Base-by-base conservation (phyloP, 2,888 invertebrate species). In the Penaeus monodon region DNA sequence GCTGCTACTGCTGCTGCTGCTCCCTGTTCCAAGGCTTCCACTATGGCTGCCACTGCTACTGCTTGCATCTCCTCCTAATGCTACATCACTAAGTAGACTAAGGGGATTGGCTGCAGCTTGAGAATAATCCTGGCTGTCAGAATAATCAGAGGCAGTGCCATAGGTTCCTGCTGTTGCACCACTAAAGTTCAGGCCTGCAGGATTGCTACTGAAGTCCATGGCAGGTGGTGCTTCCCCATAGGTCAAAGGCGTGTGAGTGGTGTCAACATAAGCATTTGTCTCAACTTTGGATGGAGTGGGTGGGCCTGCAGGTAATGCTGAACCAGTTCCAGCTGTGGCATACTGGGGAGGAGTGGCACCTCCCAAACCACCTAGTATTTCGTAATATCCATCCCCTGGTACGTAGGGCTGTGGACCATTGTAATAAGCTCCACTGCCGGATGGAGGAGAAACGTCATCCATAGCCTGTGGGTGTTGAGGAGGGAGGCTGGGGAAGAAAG, bases 1-100 rank as follows among this genome's bases (percentile, higher is more conserved):
- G 24, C 82, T 82, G 49, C 84, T 84, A 49, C 84, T 84, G 68
- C 84, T 84, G 33, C 82, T 82, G 33, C 73, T 82, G 77, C 77
- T 77, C 29, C 73, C 70, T 29, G 66, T 78, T 49, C 57, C 68
- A 78, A 77, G 66, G 57, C 84, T 84, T 27, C 70, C 70, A 79
- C 79, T 85, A 44, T 79, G 78, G 63, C 24, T 85, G 73, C 85
- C 73, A 57, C 66, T 85, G 65, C 79, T 79, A 33, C 86, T 77
- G n/a, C 77, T 77, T 33, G 77, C 81, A 73, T 85, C 88, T 33
- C 88, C 88, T n/a, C 88, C 88, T 24, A 88, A 78, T n/a, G 88
- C 86, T 70, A 88, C 88, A 80, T 88, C 88, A 83, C 86, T 88
- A 38, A 88, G 74, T 66, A 88, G 76, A 70, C 88, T 88, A 17